phyloP scores from a whole-genome alignment of 2,797 vertebrate genomes.

The Phaenicophaeus curvirostris region DNA sequence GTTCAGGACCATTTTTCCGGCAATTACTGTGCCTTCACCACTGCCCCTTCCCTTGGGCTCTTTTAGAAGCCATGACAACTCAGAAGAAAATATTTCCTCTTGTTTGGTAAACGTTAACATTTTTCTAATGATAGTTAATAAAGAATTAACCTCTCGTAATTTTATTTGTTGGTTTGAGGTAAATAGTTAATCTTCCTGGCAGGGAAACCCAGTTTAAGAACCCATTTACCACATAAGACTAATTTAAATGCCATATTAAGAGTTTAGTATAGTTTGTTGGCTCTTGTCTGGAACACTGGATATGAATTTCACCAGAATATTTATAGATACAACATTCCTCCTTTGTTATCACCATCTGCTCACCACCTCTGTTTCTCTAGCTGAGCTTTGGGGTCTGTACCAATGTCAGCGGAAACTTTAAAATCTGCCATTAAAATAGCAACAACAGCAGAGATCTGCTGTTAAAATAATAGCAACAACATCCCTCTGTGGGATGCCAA shows the following conservation, averaged over 20 bases:
- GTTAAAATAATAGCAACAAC: slow-evolving; percentile 66
- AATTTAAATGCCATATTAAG: not conserved
- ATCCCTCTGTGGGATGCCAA: slow-evolving; percentile 64
- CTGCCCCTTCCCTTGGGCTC: not conserved
- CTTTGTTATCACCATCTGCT: slow-evolving; percentile 63
- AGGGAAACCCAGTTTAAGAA: not conserved
- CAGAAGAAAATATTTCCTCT: not conserved
- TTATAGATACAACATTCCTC: slow-evolving; percentile 58
- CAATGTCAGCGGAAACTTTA: slow-evolving; percentile 68
- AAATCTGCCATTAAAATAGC: slow-evolving; percentile 67
- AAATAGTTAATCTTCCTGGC: not conserved
- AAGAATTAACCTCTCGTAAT: not conserved
- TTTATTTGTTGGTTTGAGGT: not conserved
- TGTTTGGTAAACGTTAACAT: not conserved
- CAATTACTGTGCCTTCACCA: not conserved
- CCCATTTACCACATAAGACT: not conserved
- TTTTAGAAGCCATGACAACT: not conserved
- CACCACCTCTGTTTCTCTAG: slow-evolving; percentile 55
- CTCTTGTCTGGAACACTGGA: not conserved
- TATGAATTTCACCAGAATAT: slow-evolving; percentile 46
- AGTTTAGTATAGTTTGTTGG: not conserved
- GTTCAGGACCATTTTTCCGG: not conserved
- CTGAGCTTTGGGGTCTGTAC: slow-evolving; percentile 47
- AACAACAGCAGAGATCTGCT: slow-evolving; percentile 64
- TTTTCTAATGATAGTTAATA: not conserved